phyloP scores from a whole-genome alignment of 2,888 invertebrate genomes.

The Xylocampa areola region DNA sequence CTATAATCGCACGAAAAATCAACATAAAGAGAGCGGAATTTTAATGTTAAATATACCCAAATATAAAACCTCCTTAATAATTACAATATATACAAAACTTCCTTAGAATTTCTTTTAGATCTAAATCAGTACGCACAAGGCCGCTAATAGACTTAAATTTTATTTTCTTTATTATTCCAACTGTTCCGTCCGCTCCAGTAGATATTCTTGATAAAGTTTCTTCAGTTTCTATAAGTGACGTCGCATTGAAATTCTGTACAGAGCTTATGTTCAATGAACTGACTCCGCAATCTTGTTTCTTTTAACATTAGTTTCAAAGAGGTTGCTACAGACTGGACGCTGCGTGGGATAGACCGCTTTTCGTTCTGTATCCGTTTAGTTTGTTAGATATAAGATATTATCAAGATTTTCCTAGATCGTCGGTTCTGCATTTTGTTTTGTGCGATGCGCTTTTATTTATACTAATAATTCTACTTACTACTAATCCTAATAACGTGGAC shows the following conservation, averaged over 20 bases:
- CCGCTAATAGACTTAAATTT: constrained; percentile 46
- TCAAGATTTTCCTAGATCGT: neutral
- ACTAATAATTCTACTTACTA: too few species aligned
- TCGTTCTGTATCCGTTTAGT: constrained; percentile 14
- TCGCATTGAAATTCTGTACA: constrained; percentile 58
- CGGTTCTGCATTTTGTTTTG: neutral
- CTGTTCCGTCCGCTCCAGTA: constrained; percentile 28
- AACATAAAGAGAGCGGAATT: too few species aligned
- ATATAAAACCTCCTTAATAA: constrained; percentile 8
- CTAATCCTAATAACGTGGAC: too few species aligned
- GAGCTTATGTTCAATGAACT: constrained; percentile 57
- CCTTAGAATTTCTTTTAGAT: constrained; percentile 27
- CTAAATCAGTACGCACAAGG: constrained; percentile 28
- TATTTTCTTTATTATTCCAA: constrained; percentile 46
- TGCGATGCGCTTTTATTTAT: neutral
- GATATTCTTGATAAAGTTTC: constrained; percentile 56
- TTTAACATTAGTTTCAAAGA: constrained; percentile 49
- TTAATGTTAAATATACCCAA: neutral
- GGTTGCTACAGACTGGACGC: constrained; percentile 22
- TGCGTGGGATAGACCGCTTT: constrained; percentile 16
- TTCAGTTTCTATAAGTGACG: constrained; percentile 53
- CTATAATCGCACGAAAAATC: too few species aligned
- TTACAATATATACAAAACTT: constrained; percentile 27
- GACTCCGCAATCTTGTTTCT: constrained; percentile 53
- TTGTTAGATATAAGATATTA: constrained; percentile 1